phyloP scores from a whole-genome alignment of 1,140 invertebrate genomes.

The Conus ventricosus region DNA sequence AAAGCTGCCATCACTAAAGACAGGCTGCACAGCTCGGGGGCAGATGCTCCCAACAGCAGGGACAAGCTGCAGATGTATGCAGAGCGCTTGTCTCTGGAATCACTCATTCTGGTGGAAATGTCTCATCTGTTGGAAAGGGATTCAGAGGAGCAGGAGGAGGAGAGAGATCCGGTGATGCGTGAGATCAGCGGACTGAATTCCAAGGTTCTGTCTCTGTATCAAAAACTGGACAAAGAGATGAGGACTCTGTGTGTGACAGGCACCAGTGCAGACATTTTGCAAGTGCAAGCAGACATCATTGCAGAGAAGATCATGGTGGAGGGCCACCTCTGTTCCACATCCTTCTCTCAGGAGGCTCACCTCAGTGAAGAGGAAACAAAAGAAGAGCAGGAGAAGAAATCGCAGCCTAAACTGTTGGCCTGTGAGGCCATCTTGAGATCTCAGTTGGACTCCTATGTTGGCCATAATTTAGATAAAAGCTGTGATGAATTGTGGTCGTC shows the following conservation, averaged over 20 bases:
- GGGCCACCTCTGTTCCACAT: slow-evolving; percentile 59
- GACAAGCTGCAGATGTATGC: slow-evolving; percentile 66
- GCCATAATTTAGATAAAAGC: slow-evolving; percentile 55
- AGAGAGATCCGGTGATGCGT: slow-evolving; percentile 54
- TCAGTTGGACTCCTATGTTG: slow-evolving; percentile 63
- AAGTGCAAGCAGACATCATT: slow-evolving; percentile 62
- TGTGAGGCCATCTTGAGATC: slow-evolving; percentile 64
- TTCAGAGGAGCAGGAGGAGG: slow-evolving; percentile 50
- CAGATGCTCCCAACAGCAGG: slow-evolving; percentile 38
- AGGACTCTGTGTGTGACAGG: slow-evolving; percentile 54
- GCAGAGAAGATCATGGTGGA: slow-evolving; percentile 68
- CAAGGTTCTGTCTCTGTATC: slow-evolving; percentile 58
- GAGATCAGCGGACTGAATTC: slow-evolving; percentile 63
- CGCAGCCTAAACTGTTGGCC: slow-evolving; percentile 62
- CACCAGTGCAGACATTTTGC: slow-evolving; percentile 55
- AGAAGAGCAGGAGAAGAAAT: slow-evolving; percentile 41
- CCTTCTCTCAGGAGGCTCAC: slow-evolving; percentile 55
- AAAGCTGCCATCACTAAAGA: slow-evolving; percentile 48
- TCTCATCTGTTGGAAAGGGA: slow-evolving; percentile 59
- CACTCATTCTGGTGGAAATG: slow-evolving; percentile 68
- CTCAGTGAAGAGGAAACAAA: slow-evolving; percentile 49
- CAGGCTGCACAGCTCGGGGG: slow-evolving; percentile 30
- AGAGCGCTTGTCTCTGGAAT: slow-evolving; percentile 67
- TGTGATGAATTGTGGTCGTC: slow-evolving; percentile 54
- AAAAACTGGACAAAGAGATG: slow-evolving; percentile 57